These are phyloP conservation scores for Hololepta plana DNA, from an alignment of 2,888 invertebrate genomes.

Conservation along the genomic window DNA sequence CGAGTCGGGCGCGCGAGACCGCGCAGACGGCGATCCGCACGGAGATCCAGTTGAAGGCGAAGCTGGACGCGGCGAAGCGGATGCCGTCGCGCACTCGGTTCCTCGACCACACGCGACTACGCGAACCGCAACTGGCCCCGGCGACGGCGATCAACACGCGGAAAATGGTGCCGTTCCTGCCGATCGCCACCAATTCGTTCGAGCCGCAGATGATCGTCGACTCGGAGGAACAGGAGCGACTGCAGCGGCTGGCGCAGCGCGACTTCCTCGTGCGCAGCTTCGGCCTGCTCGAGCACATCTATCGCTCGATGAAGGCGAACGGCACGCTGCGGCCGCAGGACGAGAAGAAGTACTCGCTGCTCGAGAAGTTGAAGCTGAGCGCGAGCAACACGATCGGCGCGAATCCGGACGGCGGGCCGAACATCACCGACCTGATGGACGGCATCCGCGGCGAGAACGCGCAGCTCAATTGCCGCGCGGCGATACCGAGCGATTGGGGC, in stretches of 20 bases:
- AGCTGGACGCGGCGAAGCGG: constrained; percentile 37
- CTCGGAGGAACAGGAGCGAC: constrained; percentile 53
- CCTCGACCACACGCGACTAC: too few relatives aligned
- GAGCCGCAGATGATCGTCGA: constrained; percentile 48
- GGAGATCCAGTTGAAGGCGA: constrained; percentile 41
- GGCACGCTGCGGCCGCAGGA: constrained; percentile 44
- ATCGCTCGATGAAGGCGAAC: constrained; percentile 48
- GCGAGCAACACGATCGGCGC: constrained; percentile 14
- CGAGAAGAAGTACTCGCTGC: constrained; percentile 44
- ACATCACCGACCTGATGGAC: constrained; percentile 23
- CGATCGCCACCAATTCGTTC: constrained; percentile 34
- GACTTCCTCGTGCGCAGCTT: constrained; percentile 51
- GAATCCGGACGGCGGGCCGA: constrained; percentile 16
- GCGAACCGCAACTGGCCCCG: constrained; percentile 4
- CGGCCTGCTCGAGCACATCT: constrained; percentile 49
- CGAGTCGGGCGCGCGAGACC: constrained; percentile 60
- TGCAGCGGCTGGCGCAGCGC: constrained; percentile 43
- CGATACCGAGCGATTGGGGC: too few relatives aligned
- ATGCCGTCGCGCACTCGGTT: constrained; percentile 14
- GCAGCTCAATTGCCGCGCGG: too few relatives aligned
- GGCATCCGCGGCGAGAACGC: constrained; percentile 15
- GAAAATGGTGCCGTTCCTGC: too few relatives aligned
- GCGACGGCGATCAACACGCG: constrained; percentile 7
- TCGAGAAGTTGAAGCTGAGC: constrained; percentile 25
- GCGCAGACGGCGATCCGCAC: constrained; percentile 51